phyloP scores from a whole-genome alignment of 2,113 vertebrate species.

The Tupaia tana region DNA sequence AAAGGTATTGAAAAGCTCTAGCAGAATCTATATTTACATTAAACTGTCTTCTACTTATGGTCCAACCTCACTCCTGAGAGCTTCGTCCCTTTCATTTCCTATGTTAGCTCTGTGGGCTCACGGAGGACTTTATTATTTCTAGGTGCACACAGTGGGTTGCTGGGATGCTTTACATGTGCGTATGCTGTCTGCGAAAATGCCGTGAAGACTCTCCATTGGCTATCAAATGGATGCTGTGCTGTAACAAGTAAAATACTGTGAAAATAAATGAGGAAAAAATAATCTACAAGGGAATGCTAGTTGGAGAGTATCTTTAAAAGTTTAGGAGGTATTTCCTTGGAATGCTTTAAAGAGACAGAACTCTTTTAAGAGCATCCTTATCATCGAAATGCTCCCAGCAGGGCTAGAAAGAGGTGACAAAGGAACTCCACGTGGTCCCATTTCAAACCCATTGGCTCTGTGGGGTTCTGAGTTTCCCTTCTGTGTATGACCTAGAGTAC shows the following conservation, averaged over 20 bases:
- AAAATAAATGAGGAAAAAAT: slow-evolving; percentile 32
- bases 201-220: slow-evolving; percentile 24
- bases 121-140: slow-evolving; percentile 55
- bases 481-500: slow-evolving; percentile 77
- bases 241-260: slow-evolving; percentile 55
- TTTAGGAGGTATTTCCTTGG: slow-evolving; percentile 32
- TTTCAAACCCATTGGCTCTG: slow-evolving; percentile 63
- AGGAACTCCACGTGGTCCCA: not conserved
- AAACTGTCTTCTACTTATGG: slow-evolving; percentile 5
- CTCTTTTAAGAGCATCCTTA: slow-evolving; percentile 40
- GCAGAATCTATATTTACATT: not conserved
- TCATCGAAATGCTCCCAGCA: slow-evolving; percentile 10
- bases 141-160: not conserved
- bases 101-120: slow-evolving; percentile 48
- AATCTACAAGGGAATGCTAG: not conserved
- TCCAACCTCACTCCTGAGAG: not conserved
- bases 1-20: slow-evolving; percentile 8
- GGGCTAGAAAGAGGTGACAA: slow-evolving; percentile 21
- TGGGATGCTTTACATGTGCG: slow-evolving; percentile 33
- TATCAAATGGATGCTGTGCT: not conserved
- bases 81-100: not conserved
- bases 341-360: slow-evolving; percentile 49
- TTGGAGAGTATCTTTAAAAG: slow-evolving; percentile 51
- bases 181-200: slow-evolving; percentile 39
- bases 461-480: slow-evolving; percentile 62